A percentile compares a stretch with the other conserved stretches of the same genome.
Evolutionary conservation across 2,113 vertebrate genomes (phyloP).

Genomic region (Rattus norvegicus): DNA sequence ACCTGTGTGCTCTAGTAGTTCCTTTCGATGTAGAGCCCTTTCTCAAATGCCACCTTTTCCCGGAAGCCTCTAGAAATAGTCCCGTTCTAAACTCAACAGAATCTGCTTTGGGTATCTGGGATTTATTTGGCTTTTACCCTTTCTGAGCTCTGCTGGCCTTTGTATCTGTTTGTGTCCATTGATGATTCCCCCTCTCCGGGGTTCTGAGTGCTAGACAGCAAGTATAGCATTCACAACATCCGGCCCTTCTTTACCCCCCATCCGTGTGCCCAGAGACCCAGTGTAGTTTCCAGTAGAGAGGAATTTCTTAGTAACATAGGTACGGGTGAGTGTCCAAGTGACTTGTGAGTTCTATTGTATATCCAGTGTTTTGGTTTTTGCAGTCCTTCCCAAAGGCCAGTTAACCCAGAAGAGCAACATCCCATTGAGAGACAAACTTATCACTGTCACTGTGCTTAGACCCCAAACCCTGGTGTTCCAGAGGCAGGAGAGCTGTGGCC

Average conservation of each 20-base stretch:
- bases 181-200: no score
- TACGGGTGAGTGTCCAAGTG: background rate
- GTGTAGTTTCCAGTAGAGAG: background rate
- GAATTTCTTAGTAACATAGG: background rate
- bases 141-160: background rate
- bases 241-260: no score
- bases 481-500: accelerated
- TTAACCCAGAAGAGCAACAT: background rate
- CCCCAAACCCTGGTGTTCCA: background rate
- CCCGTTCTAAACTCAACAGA: background rate
- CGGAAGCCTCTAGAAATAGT: background rate
- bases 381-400: background rate
- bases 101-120: background rate
- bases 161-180: background rate
- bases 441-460: background rate
- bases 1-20: background rate
- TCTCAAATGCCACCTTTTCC: background rate
- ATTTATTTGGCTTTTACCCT: background rate
- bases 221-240: background rate
- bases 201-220: background rate
- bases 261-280: background rate
- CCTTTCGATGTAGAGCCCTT: background rate
- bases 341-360: background rate
- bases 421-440: background rate
- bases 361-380: background rate